phyloP scores from a whole-genome alignment of 2,113 vertebrate species.

The Cheilinus undulatus region DNA sequence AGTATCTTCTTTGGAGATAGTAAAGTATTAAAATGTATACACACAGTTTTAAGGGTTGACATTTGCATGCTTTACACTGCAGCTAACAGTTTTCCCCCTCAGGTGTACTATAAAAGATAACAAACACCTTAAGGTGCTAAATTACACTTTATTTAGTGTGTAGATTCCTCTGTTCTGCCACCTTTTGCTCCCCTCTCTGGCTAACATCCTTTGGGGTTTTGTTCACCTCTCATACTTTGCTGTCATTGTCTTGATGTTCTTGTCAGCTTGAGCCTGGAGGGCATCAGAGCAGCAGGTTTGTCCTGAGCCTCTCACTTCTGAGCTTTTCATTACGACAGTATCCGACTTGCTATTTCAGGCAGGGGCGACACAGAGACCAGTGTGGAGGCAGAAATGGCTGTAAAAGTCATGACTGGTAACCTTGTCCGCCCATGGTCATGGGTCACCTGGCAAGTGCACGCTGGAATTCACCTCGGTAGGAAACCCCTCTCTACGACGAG shows the following conservation, averaged over 20 bases:
- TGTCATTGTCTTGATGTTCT: constrained; percentile 94
- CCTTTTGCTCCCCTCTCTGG: constrained; percentile 63
- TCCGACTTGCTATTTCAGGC: constrained; percentile 89
- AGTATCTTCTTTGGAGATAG: too few relatives aligned
- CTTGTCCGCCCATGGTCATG: constrained; percentile 85
- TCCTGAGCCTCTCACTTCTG: constrained; percentile 80
- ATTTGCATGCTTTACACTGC: background rate
- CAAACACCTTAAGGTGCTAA: constrained; percentile 54
- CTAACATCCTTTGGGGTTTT: constrained; percentile 79
- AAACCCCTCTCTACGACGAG: constrained; percentile 66
- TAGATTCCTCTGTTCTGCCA: constrained; percentile 58
- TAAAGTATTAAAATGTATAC: too few relatives aligned
- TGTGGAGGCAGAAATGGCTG: constrained; percentile 69
- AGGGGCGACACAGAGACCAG: constrained; percentile 82
- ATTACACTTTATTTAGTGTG: constrained; percentile 66
- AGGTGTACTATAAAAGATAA: constrained; percentile 49
- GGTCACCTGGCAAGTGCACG: constrained; percentile 81
- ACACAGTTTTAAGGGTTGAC: too few relatives aligned
- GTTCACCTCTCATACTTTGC: constrained; percentile 89
- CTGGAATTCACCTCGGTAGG: constrained; percentile 87
- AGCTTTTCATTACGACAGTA: constrained; percentile 77
- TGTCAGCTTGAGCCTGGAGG: constrained; percentile 93
- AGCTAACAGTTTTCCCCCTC: constrained; percentile 6
- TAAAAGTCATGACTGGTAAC: constrained; percentile 78
- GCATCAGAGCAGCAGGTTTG: constrained; percentile 89